Evolutionary conservation across 2,113 vertebrate genomes (phyloP).

Genomic region (Chunga burmeisteri): DNA sequence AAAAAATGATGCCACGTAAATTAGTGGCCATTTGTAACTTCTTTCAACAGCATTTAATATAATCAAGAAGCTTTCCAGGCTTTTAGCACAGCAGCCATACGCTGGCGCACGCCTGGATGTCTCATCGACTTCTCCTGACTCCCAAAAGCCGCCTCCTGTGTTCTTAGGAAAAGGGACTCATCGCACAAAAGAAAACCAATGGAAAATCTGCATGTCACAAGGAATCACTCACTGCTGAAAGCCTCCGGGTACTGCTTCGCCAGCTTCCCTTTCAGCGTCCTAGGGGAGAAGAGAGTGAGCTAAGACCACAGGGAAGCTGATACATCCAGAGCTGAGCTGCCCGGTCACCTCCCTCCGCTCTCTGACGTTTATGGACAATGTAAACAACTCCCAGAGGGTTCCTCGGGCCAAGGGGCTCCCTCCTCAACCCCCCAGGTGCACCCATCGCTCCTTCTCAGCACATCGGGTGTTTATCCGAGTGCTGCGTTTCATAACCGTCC

Average conservation of each 20-base stretch:
- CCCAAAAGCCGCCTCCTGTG: accelerated
- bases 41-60: accelerated
- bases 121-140: accelerated
- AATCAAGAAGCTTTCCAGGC: background rate
- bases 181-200: accelerated
- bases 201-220: accelerated
- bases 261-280: constrained; percentile 91
- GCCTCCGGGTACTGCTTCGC: constrained; percentile 94
- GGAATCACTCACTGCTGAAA: constrained; percentile 89
- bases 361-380: accelerated
- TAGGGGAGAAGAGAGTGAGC: constrained; percentile 31
- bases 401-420: accelerated
- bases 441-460: background rate
- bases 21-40: accelerated
- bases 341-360: accelerated
- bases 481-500: accelerated
- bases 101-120: accelerated
- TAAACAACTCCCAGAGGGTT: background rate
- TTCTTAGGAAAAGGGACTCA: background rate
- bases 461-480: accelerated
- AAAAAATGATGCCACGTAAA: accelerated
- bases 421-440: accelerated
- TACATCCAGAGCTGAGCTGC: accelerated
- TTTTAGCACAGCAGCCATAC: accelerated
- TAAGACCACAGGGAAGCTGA: accelerated